A percentile compares a stretch with the other conserved stretches of the same genome.
phyloP scores from a whole-genome alignment of 2,113 vertebrate genomes.

The Erythrolamprus reginae region DNA sequence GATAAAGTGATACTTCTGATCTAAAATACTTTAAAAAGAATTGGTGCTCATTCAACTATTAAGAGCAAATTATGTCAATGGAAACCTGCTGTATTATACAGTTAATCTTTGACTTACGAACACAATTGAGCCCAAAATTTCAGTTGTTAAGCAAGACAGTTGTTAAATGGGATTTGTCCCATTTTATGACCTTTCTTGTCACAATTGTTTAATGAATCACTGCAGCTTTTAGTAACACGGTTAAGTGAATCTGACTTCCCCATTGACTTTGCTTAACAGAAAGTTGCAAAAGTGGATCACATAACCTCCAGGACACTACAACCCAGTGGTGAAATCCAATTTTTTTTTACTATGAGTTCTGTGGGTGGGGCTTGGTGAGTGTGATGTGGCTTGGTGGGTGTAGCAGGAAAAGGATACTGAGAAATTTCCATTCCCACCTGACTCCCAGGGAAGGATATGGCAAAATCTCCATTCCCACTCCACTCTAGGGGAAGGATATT shows the following conservation, averaged over 20 bases:
- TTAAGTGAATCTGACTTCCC: neutral
- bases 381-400: too few relatives aligned
- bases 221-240: neutral
- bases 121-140: neutral
- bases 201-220: neutral
- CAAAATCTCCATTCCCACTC: too few relatives aligned
- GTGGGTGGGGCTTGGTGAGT: too few relatives aligned
- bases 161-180: neutral
- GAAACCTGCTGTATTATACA: neutral
- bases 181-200: neutral
- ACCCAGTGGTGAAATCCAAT: too few relatives aligned
- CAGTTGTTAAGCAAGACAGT: neutral
- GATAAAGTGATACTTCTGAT: neutral
- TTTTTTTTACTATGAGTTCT: too few relatives aligned
- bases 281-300: neutral
- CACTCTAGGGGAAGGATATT: too few relatives aligned
- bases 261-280: neutral
- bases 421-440: too few relatives aligned
- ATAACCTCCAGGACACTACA: neutral
- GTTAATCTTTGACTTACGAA: neutral
- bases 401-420: too few relatives aligned
- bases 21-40: neutral
- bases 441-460: too few relatives aligned
- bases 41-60: neutral
- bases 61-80: neutral